Percentiles rank a stretch among this genome's conserved stretches.
These are phyloP conservation scores for Drosophila santomea DNA, from an alignment of 1,140 invertebrate genomes.

Conservation along the genomic window DNA sequence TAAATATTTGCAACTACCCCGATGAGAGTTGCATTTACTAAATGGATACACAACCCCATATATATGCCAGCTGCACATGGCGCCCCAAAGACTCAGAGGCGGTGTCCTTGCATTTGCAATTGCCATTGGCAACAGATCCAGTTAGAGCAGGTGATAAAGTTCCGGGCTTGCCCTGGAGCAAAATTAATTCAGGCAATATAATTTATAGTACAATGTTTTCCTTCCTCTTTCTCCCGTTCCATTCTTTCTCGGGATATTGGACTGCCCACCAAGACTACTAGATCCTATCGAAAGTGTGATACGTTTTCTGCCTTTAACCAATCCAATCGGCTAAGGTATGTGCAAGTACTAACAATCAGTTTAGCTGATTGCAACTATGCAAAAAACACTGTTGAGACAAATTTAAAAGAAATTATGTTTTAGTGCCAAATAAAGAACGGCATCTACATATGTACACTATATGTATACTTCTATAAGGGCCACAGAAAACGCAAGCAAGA, in stretches of 20 bases:
- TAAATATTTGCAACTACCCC: conserved; percentile 75
- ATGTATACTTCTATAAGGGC: too few species aligned
- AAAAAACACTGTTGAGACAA: too few species aligned
- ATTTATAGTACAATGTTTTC: conserved; percentile 70
- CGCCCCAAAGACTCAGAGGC: conserved; percentile 34
- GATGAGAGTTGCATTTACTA: conserved; percentile 66
- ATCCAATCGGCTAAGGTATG: background rate
- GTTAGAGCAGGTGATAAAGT: conserved; percentile 71
- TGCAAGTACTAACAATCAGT: background rate
- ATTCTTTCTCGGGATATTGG: conserved; percentile 3
- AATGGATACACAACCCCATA: conserved; percentile 29
- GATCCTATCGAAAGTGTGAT: conserved; percentile 5
- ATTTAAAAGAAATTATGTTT: too few species aligned
- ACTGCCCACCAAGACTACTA: conserved; percentile 11
- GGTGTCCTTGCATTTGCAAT: conserved; percentile 32
- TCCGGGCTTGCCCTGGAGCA: conserved; percentile 31
- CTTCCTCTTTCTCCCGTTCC: background rate
- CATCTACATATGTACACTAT: too few species aligned
- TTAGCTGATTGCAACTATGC: too few species aligned
- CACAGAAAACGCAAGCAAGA: too few species aligned
- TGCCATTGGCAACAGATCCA: conserved; percentile 29
- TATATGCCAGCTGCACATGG: conserved; percentile 11
- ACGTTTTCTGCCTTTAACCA: background rate
- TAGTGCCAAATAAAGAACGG: too few species aligned
- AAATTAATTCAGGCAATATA: conserved; percentile 76